Evolutionary conservation across 2,888 invertebrate genomes (phyloP).

Genomic region (Punctoribates punctum): DNA sequence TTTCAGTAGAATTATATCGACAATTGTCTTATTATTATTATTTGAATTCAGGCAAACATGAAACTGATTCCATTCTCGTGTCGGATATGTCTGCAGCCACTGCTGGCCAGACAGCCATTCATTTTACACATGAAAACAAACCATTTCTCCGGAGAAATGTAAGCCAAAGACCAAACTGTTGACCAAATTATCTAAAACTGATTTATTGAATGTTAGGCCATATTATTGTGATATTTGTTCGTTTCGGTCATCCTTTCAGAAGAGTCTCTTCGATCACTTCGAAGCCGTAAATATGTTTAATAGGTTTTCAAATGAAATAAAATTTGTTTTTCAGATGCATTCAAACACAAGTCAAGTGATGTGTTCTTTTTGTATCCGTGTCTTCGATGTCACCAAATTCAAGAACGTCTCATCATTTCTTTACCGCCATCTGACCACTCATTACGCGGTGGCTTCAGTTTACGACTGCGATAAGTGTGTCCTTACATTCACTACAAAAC

Average conservation of each 20-base stretch:
- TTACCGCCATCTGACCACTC: conserved; percentile 8
- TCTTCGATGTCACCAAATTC: neutral
- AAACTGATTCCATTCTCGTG: conserved; percentile 6
- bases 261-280: conserved; percentile 33
- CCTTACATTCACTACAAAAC: conserved; percentile 15
- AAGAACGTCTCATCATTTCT: neutral
- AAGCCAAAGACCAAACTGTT: too few relatives aligned
- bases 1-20: neutral
- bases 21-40: neutral
- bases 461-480: conserved; percentile 30
- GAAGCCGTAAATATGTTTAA: conserved; percentile 16
- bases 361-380: conserved; percentile 27
- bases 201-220: conserved; percentile 12
- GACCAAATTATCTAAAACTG: too few relatives aligned
- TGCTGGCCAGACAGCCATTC: conserved; percentile 19
- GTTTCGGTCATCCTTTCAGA: conserved; percentile 30
- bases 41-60: neutral
- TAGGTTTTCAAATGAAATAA: neutral
- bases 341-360: neutral
- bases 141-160: conserved; percentile 23
- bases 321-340: neutral
- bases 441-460: conserved; percentile 30
- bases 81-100: neutral
- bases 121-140: conserved; percentile 24
- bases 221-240: conserved; percentile 36